Evolutionary conservation across 2,888 invertebrate genomes (phyloP).

Genomic region (Cynaeus angustus): DNA sequence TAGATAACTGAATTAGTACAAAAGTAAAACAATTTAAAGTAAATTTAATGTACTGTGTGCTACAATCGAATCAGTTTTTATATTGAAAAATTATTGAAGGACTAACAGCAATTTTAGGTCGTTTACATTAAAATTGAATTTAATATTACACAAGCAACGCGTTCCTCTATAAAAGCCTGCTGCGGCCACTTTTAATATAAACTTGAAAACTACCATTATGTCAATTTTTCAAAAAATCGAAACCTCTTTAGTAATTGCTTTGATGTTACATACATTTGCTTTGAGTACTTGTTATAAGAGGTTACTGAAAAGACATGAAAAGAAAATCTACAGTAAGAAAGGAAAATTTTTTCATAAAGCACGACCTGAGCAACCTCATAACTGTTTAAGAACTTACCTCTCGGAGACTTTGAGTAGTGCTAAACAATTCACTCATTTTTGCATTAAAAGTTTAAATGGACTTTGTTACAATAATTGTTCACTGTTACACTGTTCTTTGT

Average conservation of each 20-base stretch:
- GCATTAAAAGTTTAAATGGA: neutral
- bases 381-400: constrained; percentile 6
- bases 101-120: too few species aligned
- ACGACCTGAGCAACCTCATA: neutral
- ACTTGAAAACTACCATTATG: neutral
- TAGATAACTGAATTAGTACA: too few species aligned
- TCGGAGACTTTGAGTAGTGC: neutral
- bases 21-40: too few species aligned
- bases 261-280: constrained; percentile 4
- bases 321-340: neutral
- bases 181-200: neutral
- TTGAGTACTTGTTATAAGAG: constrained; percentile 13
- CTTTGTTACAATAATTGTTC: neutral
- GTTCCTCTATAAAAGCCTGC: neutral
- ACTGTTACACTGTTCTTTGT: neutral
- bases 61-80: too few species aligned
- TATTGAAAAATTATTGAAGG: too few species aligned
- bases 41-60: too few species aligned
- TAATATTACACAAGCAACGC: too few species aligned
- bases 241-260: constrained; percentile 1
- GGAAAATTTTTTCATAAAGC: too few species aligned
- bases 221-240: neutral
- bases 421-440: constrained; percentile 7
- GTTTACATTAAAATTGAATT: too few species aligned
- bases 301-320: constrained; percentile 14